Evolutionary conservation across 2,888 invertebrate genomes (phyloP), one percentile per base, ranked within the genome.

Genomic region (Biston stratarius): DNA sequence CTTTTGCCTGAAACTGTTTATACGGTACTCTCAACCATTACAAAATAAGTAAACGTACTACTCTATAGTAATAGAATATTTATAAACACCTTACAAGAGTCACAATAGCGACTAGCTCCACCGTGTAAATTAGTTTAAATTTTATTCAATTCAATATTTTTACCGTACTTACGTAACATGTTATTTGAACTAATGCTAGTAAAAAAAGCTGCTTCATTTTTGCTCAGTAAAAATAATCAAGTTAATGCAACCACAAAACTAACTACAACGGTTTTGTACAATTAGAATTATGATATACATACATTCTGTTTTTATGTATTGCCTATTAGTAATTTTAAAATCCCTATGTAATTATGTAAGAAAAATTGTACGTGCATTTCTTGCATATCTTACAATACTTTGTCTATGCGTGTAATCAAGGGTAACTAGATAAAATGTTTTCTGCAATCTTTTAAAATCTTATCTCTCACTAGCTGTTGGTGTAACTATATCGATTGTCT

Each of bases 111-210:
- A 38, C 3, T 38, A 38, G 42, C 40, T 40, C 40, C 40, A 9
- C 5, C 11, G 11, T 42, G 11, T 42, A 10, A 42, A 11, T 42
- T 42, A 42, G 11, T 5, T 10, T 9, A 33, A 10, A 11, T 9
- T 11, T 33, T 33, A 24, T 49, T 24, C 11, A 11, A 33, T 52
- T 52, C 36, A 24, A 33, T n/a, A 14, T 11, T 33, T 3, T 11
- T 53, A 8, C 7, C 24, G 55, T 40, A 73, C 73, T 70, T 68
- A 73, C 73, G 9, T 64, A 57, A 55, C 53, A 47, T 12, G 62
- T 14, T 42, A 71, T n/a, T 48, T 44, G 55, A 1, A 67, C 44
- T 38, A 71, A 12, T 42, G 52, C 60, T 44, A 73, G 47, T 5
- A 66, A 67, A 55, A 24, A 61, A 15, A 62, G 9, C 11, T 0